Conservation (phyloP, 64 coral and sea anemone genomes). For the Actinia tenebrosa region DNA sequence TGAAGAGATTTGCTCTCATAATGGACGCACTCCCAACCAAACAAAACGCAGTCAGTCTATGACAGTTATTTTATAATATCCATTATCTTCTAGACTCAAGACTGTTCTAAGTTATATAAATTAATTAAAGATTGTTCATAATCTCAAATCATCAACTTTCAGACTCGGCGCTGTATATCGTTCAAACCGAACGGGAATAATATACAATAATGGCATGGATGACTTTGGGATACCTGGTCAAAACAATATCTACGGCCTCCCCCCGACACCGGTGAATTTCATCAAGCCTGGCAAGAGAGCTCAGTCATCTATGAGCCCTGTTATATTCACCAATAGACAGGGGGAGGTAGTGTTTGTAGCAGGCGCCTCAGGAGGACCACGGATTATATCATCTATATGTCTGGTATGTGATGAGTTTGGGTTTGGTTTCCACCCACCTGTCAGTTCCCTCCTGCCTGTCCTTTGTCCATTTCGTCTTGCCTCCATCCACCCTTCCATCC, state of each 20-base stretch:
- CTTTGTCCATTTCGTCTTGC: too few relatives aligned
- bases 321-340: slow-evolving; percentile 62
- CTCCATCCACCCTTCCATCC: too few relatives aligned
- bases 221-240: slow-evolving; percentile 60
- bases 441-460: too few relatives aligned
- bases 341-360: slow-evolving; percentile 58
- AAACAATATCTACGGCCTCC: slow-evolving; percentile 10
- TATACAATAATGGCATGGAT: slow-evolving; percentile 84
- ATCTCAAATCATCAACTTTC: not conserved
- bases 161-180: slow-evolving; percentile 76
- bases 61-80: too few relatives aligned
- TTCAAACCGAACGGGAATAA: slow-evolving; percentile 70
- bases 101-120: too few relatives aligned
- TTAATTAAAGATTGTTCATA: too few relatives aligned
- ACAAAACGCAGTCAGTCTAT: too few relatives aligned
- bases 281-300: slow-evolving; percentile 67
- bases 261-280: slow-evolving; percentile 59
- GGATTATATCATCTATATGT: slow-evolving; percentile 64
- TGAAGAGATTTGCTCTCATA: too few relatives aligned
- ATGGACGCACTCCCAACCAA: too few relatives aligned
- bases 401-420: slow-evolving; percentile 30
- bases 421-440: not conserved
- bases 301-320: slow-evolving; percentile 63
- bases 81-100: too few relatives aligned
- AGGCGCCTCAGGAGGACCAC: slow-evolving; percentile 72